Base-by-base conservation (phyloP, 2,797 vertebrate genomes). In the Poeciliopsis gracilis region DNA sequence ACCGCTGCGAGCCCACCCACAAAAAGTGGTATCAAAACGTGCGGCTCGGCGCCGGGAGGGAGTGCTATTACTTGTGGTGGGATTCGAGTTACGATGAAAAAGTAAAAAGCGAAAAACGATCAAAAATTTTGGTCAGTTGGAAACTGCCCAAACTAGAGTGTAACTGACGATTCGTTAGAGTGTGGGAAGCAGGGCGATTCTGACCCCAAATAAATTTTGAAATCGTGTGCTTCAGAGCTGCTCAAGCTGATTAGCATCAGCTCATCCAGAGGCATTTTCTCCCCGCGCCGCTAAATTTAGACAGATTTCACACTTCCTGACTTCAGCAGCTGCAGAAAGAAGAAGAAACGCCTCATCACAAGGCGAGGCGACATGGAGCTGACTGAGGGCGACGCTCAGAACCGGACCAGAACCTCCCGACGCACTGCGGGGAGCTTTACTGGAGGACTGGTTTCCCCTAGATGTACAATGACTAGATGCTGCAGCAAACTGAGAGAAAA, bases 281-380 rank as follows among this genome's bases (percentile, higher is more conserved):
- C 59, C 2, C 15, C 1, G 41, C 16, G 28, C n/a, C 49, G 47
- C 43, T 86, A 53, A 41, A 73, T 81, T 78, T 77, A 79, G 18
- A 61, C 2, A 20, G 46, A 75, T 79, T 55, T 76, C 59, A 71
- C 41, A 18, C 47, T 20, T n/a, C 67, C 73, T 33, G 72, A 77
- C 61, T 84, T 71, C 51, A 72, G 71, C 76, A n/a, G 72, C 45
- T n/a, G 47, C 20, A 49, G 38, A 67, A 38, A 41, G 63, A 25
- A 41, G 67, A 43, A 63, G 46, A 59, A 75, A 75, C 73, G 47
- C 49, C 77, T 74, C 16, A 25, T 81, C 85, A 86, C 72, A 51
- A 15, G 79, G 57, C 38, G 71, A 43, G 46, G 15, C 9, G 12
- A n/a, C 41, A 79, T 6, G 63, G 0, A 61, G 18, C 41, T 12